Base-by-base conservation (phyloP, 2,888 invertebrate species). In the Tinea pellionella region DNA sequence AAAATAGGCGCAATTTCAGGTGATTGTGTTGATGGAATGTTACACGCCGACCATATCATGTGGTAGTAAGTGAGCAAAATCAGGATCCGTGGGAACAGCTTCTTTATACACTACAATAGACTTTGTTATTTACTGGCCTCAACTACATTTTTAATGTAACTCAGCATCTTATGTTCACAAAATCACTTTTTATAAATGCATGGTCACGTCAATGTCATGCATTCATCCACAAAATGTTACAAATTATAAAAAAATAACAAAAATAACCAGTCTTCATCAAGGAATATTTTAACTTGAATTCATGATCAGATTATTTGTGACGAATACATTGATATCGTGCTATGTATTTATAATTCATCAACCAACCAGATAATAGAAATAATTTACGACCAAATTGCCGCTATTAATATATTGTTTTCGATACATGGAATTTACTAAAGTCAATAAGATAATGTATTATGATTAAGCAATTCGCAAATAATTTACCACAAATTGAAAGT, bases 61-160 rank as follows among this genome's bases (percentile, higher is more conserved):
- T 18, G 53, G 53, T 24, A 53, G 53, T 53, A 24, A 53, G 24
- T 53, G 47, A 47, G 15, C 47, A 47, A 47, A 37, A 47, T 47
- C 53, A n/a, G 53, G 18, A 57, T 32, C 57, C 83, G 83, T 84
- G 85, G 76, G 84, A 84, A 83, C 68, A 55, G 64, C 62, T 67
- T 63, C 62, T 41, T 73, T 74, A 81, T 80, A 77, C 75, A 73
- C 47, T 47, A 82, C 82, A 81, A 80, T 80, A 71, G 71, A 66
- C 75, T 73, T 78, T 78, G 75, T 79, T 72, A 64, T 19, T 2
- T 16, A 66, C 63, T 62, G 66, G 68, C 68, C 47, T 47, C 43
- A 30, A 61, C 61, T 61, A 57, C 53, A n/a, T 24, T 18, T 16
- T 47, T n/a, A 47, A 47, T 47, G n/a, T 9, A 16, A 47, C 47